Conservation (phyloP, 2,888 invertebrate species). For the Anticlea derivata region DNA sequence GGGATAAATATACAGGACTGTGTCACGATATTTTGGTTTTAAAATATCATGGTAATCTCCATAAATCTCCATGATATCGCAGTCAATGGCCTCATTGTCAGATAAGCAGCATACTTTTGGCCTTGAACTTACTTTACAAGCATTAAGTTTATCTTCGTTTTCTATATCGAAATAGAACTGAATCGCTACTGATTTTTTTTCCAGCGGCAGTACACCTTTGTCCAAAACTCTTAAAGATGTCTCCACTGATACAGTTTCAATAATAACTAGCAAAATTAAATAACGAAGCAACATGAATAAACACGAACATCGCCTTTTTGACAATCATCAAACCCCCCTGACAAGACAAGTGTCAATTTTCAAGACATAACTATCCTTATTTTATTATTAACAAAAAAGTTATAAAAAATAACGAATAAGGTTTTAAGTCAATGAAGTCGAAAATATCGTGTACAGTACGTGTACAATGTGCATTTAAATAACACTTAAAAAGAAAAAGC, state of each 20-base stretch:
- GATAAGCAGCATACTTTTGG: conserved; percentile 56
- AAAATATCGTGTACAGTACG: no score
- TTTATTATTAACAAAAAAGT: no score
- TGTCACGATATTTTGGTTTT: conserved; percentile 51
- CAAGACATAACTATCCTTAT: conserved; percentile 9
- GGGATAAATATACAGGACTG: conserved; percentile 56
- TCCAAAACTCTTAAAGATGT: conserved; percentile 51
- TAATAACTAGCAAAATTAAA: conserved; percentile 11
- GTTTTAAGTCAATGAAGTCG: no score
- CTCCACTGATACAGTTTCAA: conserved; percentile 5
- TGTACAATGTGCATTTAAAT: no score
- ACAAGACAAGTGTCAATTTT: no score
- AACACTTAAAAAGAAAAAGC: no score
- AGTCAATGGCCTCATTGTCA: conserved; percentile 48
- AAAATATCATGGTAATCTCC: conserved; percentile 43
- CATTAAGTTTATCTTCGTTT: conserved; percentile 46
- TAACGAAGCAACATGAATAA: conserved; percentile 6
- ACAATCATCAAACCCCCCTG: no score
- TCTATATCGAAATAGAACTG: conserved; percentile 63
- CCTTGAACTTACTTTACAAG: conserved; percentile 48
- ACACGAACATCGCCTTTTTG: not conserved
- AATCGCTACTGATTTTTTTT: conserved; percentile 57
- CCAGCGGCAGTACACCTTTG: conserved; percentile 60
- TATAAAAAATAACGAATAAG: no score
- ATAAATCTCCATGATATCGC: conserved; percentile 46